Base-by-base conservation (phyloP, 2,888 invertebrate genomes). In the Chrysolina americana region DNA sequence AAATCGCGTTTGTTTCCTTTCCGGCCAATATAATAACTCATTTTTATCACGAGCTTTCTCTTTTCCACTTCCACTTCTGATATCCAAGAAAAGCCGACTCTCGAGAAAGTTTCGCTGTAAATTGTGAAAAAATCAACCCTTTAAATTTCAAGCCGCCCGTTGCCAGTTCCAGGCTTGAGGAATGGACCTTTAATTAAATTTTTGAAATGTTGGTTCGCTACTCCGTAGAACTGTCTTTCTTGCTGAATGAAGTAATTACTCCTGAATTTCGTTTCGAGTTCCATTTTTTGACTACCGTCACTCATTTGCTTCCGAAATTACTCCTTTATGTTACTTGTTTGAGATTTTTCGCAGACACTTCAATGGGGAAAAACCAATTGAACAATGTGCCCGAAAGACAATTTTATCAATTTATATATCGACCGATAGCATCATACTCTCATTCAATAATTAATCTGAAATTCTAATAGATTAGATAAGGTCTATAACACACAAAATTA, bases 21-120 rank as follows among this genome's bases (percentile, higher is more conserved):
- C 73, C 75, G 53, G 77, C 65, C 66, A 68, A 77, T 69, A 75
- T 69, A 77, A 77, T 77, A 77, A 65, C 69, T 77, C 77, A 75
- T 69, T 77, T 75, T 77, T 77, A 77, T 77, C 77, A 75, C 65
- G 21, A 19, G 48, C 9, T 50, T n/a, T 68, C 48, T 66, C 63
- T 62, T 71, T 36, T 15, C 70, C 74, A 44, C 44, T 69, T 74
- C 62, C 68, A 28, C 62, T 64, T 59, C 70, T 70, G 56, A 44
- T 68, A 64, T 65, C 70, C 69, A 66, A 75, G 72, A 71, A 71
- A 62, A 65, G 68, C 63, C 65, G 73, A 68, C 68, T 59, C 23
- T 65, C 50, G 73, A 28, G 28, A 69, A 74, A 73, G 56, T 76
- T 74, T 63, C 19, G 44, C 53, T 70, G 64, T 71, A 74, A 74